Evolutionary conservation across 35 echinoderm and acorn worm genomes (phyloP), one percentile per base, ranked within the genome.

Genomic region (Acanthaster planci): DNA sequence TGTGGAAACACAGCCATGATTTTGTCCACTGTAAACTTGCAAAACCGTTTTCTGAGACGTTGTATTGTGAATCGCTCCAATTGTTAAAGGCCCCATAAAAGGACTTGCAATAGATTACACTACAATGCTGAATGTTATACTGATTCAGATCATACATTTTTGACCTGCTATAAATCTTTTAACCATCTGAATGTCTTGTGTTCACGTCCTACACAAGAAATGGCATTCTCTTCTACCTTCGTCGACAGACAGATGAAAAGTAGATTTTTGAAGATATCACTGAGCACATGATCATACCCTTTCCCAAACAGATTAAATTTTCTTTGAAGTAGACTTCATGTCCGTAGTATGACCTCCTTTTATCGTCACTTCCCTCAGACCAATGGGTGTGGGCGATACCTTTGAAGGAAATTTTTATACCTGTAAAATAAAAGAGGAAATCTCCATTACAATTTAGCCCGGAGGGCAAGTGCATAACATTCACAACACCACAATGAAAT

Each of bases 361-460:
- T 17, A 27, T 84, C 82, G 12, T 57, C 82, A 40, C 82, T 84
- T 38, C 82, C 82, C 38, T 84, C 82, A 15, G 82, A 59, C 82
- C 82, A 84, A n/a, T 64, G 53, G 2, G 82, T 84, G 42, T 68
- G 38, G 6, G 82, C 52, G 23, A 40, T 84, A 15, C 82, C 82
- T 32, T 44, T 18, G 29, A 56, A 64, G 37, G 58, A 39, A 26
- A 84, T 84, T 67, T 84, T 56, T 36, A 84, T 84, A 22, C 82
- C 82, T 84, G 42, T 9, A 67, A 26, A 67, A 47, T n/a, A 47
- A 47, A 47, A 6, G 12, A 47, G 4, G 12, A 47, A 47, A 12
- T 6, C 42, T 12, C 4, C 42, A 47, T 47, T 47, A 6, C 12
- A 6, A 6, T 47, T 47, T 47, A 47, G 12, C 12, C 12, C 12